These are phyloP conservation scores for Latrodectus elegans DNA, from an alignment of 2,888 invertebrate genomes.

Conservation along the genomic window DNA sequence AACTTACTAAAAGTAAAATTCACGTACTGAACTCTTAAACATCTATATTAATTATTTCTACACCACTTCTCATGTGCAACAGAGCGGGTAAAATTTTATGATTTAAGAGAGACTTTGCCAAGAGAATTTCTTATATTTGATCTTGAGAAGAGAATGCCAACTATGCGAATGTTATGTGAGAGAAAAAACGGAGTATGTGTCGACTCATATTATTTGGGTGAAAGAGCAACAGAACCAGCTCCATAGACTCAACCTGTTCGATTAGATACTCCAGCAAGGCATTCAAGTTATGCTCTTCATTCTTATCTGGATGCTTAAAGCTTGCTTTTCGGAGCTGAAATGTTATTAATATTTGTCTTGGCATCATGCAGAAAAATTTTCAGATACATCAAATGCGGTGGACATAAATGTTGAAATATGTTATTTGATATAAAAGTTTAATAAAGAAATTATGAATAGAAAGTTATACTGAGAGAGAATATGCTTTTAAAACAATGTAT, in stretches of 20 bases:
- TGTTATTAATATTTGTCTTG: too few relatives aligned
- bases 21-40: not conserved
- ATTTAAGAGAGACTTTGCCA: constrained; percentile 13
- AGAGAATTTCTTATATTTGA: constrained; percentile 3
- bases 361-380: too few relatives aligned
- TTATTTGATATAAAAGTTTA: too few relatives aligned
- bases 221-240: not conserved
- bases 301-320: not conserved
- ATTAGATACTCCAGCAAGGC: constrained; percentile 5
- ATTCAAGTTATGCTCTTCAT: constrained; percentile 14
- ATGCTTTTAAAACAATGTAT: too few relatives aligned
- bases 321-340: too few relatives aligned
- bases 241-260: constrained; percentile 18
- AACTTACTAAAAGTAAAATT: not conserved
- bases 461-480: too few relatives aligned
- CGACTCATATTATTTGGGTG: constrained; percentile 28
- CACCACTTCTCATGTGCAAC: constrained; percentile 18
- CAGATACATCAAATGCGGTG: too few relatives aligned
- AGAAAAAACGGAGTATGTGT: constrained; percentile 25
- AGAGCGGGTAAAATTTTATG: constrained; percentile 52
- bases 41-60: constrained; percentile 50
- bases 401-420: too few relatives aligned
- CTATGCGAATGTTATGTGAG: constrained; percentile 20
- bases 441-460: too few relatives aligned
- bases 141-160: constrained; percentile 27